phyloP scores from a whole-genome alignment of 2,113 vertebrate species.

The Polyodon spathula region DNA sequence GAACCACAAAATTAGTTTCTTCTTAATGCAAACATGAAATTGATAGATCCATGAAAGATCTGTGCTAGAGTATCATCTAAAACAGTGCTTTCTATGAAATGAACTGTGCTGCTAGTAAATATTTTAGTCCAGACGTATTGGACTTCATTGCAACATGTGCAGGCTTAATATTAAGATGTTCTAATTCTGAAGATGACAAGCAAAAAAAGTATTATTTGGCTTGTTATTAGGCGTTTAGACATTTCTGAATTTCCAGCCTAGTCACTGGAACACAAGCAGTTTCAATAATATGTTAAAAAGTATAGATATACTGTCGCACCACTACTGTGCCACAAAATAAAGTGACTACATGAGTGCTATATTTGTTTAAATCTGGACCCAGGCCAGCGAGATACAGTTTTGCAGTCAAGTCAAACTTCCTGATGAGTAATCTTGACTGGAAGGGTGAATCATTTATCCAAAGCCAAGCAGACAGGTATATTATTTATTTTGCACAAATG shows the following conservation, averaged over 20 bases:
- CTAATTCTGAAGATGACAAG: too few species aligned
- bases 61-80: background rate
- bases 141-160: background rate
- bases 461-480: constrained; percentile 13
- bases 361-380: too few species aligned
- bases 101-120: background rate
- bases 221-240: too few species aligned
- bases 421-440: constrained; percentile 15
- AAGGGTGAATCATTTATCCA: constrained; percentile 9
- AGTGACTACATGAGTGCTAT: too few species aligned
- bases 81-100: background rate
- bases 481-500: constrained; percentile 29
- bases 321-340: too few species aligned
- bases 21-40: background rate
- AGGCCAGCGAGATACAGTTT: constrained; percentile 22
- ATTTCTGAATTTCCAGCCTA: too few species aligned
- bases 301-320: too few species aligned
- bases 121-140: too few species aligned
- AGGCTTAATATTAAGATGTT: background rate
- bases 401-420: constrained; percentile 16
- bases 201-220: too few species aligned
- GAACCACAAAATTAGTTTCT: background rate
- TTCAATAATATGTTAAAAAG: too few species aligned
- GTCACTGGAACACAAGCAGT: too few species aligned
- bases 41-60: background rate